Evolutionary conservation across 2,113 vertebrate genomes (phyloP), one percentile per base, ranked within the genome.

Genomic region (Pelvicachromis taeniatus): DNA sequence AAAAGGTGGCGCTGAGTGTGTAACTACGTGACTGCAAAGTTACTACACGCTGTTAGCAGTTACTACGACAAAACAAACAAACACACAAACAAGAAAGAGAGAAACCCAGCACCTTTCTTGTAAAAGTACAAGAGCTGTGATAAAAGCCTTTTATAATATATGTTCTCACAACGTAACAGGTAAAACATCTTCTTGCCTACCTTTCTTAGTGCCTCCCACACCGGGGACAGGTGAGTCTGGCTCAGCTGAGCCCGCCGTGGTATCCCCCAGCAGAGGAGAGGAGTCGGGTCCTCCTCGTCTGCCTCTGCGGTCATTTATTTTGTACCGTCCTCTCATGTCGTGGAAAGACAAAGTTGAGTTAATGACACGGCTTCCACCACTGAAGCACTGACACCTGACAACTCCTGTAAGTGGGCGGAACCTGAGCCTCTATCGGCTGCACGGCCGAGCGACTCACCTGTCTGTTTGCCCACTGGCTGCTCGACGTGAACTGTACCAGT

Each of bases 141-240:
- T 61, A 61, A 61, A 61, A 16, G 11, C 31, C 58, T n/a, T 61
- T 61, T 35, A 63, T 48, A 45, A 70, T 45, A 26, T 26, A 73
- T 55, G 19, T 45, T 70, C 14, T 70, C 0, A 23, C 19, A 11
- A 9, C 4, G 2, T 31, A 8, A 19, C 31, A 11, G 65, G 17
- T 6, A 1, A 73, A 73, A 73, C 40, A 48, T 19, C 40, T 73
- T 73, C 14, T 16, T 4, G 9, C 68, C 16, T 68, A 85, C 78
- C 92, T 86, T 56, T 87, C 45, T 26, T 77, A 17, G 16, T 6
- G 3, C 55, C 23, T 8, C 84, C 78, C 0, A 4, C 26, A 1
- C 89, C 91, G 0, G 94, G 88, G 1, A 81, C 84, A 84, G 94
- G 95, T 73, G 93, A 33, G 0, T 93, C 88, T 1, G 91, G 88